Evolutionary conservation across 2,888 invertebrate genomes (phyloP), one percentile per base, ranked within the genome.

Genomic region (Tromatobia lineatoria): DNA sequence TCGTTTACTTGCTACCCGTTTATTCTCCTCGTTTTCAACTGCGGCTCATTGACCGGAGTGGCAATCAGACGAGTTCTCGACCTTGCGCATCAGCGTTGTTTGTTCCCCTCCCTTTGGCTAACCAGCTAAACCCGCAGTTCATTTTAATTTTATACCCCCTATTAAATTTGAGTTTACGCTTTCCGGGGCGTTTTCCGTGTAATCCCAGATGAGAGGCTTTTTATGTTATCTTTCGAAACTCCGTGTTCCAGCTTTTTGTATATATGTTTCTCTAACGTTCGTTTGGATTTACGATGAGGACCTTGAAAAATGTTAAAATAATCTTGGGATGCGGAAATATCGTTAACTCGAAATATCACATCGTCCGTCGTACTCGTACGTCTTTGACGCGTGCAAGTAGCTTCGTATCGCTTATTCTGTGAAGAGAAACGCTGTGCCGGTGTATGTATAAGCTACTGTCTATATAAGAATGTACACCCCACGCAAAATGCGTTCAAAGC

Each of bases 401-500:
- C 0, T 11, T 45, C 54, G 74, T 50, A 73, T 79, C 52, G 73
- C 75, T 70, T 77, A 83, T 83, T 81, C 67, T 71, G 82, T 75
- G 78, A 82, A 38, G 67, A 74, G 77, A 64, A 80, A 11, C 38
- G 18, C 10, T 10, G n/a, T 34, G 34, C 18, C 13, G 34, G 7
- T n/a, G 38, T 61, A 18, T 18, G 8, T 29, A 61, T 20, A 38
- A 64, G 20, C 64, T 64, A 64, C 38, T 38, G 64, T 20, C 20
- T 18, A 38, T 42, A 64, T 64, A 38, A 38, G 10, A 38, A 42
- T 6, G 38, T 42, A 25, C 82, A 81, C 73, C 85, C 80, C 82
- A 82, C 79, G 85, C 85, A 85, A 82, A 82, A 82, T 85, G 74
- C 81, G 70, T 85, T 82, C 70, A 71, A 80, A 54, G 47, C 59